A percentile compares a stretch with the other conserved stretches of the same genome.
phyloP scores from a whole-genome alignment of 30 jellyfish, hydroid and myxozoan species.

The Cassiopea andromeda region DNA sequence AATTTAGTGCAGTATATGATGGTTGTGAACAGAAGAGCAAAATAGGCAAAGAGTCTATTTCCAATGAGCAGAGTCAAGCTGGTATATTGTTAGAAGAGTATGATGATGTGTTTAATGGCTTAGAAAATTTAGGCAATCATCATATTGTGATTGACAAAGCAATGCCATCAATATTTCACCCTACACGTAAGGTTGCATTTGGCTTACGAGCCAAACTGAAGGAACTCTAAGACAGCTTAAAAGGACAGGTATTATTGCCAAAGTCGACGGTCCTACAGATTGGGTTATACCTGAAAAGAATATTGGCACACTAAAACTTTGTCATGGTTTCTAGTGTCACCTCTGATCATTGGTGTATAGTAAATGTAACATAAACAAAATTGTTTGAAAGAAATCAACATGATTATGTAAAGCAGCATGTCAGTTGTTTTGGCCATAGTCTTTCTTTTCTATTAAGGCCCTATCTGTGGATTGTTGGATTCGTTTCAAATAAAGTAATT shows the following conservation, averaged over 20 bases:
- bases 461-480: no score
- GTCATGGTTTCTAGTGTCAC: neutral
- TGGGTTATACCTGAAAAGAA: neutral
- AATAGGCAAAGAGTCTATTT: neutral
- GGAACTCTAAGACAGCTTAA: neutral
- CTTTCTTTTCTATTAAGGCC: no score
- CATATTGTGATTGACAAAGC: neutral
- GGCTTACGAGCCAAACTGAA: neutral
- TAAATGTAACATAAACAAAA: no score
- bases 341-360: no score
- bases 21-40: neutral
- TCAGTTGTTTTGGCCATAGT: no score
- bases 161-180: neutral
- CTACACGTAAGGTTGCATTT: neutral
- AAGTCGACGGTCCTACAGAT: neutral
- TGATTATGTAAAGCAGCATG: no score
- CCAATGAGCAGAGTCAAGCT: neutral
- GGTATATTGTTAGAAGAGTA: neutral
- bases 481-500: no score
- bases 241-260: neutral
- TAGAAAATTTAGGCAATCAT: neutral
- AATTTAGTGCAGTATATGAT: neutral
- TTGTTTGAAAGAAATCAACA: no score
- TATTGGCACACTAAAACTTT: neutral
- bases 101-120: neutral